phyloP scores from a whole-genome alignment of 2,113 vertebrate genomes.

The Chaetodon trifascialis region DNA sequence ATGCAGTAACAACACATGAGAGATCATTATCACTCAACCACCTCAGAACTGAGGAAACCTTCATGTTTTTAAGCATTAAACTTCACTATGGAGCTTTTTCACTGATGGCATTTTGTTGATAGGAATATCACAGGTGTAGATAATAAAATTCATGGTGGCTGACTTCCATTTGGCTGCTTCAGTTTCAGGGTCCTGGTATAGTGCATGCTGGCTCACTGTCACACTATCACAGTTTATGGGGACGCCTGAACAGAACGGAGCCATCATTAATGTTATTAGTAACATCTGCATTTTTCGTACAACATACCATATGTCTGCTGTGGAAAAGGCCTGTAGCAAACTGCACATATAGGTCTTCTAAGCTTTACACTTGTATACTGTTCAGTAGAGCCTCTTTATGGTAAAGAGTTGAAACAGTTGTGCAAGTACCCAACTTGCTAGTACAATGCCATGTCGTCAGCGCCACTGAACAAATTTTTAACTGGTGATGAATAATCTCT shows the following conservation, averaged over 20 bases:
- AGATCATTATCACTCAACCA: not conserved
- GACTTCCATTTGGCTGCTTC: not conserved
- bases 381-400: not conserved
- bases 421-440: not conserved
- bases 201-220: not conserved
- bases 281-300: not conserved
- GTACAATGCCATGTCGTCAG: not conserved
- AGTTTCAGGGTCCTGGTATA: not conserved
- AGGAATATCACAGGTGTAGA: not conserved
- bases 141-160: not conserved
- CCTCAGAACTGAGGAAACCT: slow-evolving; percentile 4
- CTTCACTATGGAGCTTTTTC: not conserved
- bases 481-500: slow-evolving; percentile 27
- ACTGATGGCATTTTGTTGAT: not conserved
- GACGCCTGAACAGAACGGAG: not conserved
- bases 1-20: slow-evolving; percentile 32
- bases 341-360: not conserved
- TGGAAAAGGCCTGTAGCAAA: not conserved
- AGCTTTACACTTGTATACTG: not conserved
- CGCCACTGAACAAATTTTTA: slow-evolving; percentile 8
- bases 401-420: not conserved
- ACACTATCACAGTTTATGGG: not conserved
- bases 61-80: not conserved
- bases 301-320: not conserved
- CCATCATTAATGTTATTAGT: not conserved